Evolutionary conservation across 2,113 vertebrate species (phyloP), one percentile per base, ranked within the genome.

Genomic region (Gila orcuttii): DNA sequence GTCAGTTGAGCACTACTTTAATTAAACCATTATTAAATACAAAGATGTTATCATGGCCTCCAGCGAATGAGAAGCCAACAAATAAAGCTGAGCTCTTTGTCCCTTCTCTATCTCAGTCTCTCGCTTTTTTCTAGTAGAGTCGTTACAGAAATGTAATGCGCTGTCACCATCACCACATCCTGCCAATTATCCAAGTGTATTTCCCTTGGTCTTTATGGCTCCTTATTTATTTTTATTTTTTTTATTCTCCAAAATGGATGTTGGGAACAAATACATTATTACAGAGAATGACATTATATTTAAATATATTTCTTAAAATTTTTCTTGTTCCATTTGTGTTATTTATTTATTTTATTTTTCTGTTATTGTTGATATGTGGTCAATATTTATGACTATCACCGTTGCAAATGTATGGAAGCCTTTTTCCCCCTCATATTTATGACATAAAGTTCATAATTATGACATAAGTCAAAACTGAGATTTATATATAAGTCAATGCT

Each of bases 11-110:
- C 88, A 88, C 84, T 82, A 86, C 84, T 36, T 89, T 92, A 91
- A 93, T 94, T 93, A 93, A 93, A 93, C 92, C 89, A 88, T 91
- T 91, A 93, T 94, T 93, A 91, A 90, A 92, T 90, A 84, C 86
- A 87, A 84, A 74, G 79, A 82, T 87, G 90, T 94, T 93, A 94
- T 93, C 91, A 91, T 87, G 90, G 85, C 88, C 86, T 86, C 81
- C 89, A 94, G 90, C 91, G 90, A 92, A 91, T 89, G 87, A 93
- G 91, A 92, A 88, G 90, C 79, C 64, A 4, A 31, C 59, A 64
- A 80, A 64, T 62, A 80, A 19, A 80, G 42, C 13, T 21, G 4
- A 47, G 78, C 21, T 39, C 69, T 86, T 81, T 85, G 86, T 62
- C 83, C 62, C 25, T 12, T 75, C 88, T 89, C 83, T 17, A 52